phyloP scores from a whole-genome alignment of 2,888 invertebrate genomes.

The Synanthedon andrenaeformis region DNA sequence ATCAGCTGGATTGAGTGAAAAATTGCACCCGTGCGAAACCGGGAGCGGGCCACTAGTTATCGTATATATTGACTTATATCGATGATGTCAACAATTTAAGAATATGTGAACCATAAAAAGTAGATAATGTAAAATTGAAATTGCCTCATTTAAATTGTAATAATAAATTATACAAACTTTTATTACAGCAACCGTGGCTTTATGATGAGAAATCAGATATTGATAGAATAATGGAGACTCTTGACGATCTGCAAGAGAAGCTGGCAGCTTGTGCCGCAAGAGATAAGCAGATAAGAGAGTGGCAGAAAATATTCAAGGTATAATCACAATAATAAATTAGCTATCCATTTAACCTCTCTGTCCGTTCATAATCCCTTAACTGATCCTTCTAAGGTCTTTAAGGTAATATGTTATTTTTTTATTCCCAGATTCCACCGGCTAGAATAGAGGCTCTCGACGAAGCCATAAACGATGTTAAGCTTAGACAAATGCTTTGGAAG shows the following conservation, averaged over 20 bases:
- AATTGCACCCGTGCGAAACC: no score
- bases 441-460: slow-evolving; percentile 85
- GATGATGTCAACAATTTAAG: no score
- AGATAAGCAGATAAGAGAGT: slow-evolving; percentile 80
- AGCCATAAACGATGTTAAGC: slow-evolving; percentile 81
- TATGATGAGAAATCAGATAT: slow-evolving; percentile 79
- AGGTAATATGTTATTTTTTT: no score
- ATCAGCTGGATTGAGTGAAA: no score
- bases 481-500: slow-evolving; percentile 85
- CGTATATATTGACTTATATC: background rate
- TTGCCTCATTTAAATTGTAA: no score
- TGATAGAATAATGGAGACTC: slow-evolving; percentile 72
- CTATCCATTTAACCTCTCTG: no score
- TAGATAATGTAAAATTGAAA: no score
- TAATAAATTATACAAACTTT: background rate
- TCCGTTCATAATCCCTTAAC: no score
- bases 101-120: no score
- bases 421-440: slow-evolving; percentile 86
- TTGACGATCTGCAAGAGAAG: slow-evolving; percentile 74
- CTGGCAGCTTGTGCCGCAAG: slow-evolving; percentile 74
- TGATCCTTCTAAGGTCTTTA: no score
- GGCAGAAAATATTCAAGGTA: slow-evolving; percentile 87
- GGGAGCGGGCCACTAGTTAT: no score
- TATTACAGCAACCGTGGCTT: slow-evolving; percentile 78
- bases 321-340: background rate